These are phyloP conservation scores for Mionectes macconnelli DNA, from an alignment of 2,113 vertebrate species.

Conservation along the genomic window DNA sequence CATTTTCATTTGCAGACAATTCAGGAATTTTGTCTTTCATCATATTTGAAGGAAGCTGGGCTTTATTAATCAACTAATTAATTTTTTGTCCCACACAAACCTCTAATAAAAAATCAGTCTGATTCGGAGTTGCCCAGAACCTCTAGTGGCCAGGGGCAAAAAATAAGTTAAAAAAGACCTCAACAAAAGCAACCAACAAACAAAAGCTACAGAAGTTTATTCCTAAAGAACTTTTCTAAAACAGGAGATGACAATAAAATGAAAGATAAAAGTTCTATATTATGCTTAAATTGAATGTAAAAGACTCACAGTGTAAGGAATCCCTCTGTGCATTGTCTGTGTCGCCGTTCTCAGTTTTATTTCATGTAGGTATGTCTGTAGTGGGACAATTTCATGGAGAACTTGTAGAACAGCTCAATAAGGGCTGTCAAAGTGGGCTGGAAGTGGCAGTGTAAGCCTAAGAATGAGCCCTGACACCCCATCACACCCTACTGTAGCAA, in stretches of 20 bases:
- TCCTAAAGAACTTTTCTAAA: neutral
- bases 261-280: neutral
- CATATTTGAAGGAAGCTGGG: neutral
- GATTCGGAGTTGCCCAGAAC: neutral
- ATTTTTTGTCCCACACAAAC: neutral
- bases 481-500: neutral
- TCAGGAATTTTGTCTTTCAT: neutral
- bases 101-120: neutral
- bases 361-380: neutral
- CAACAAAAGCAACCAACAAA: neutral
- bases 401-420: neutral
- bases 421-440: neutral
- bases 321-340: accelerated
- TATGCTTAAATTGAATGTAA: neutral
- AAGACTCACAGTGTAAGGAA: neutral
- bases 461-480: neutral
- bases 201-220: neutral
- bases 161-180: neutral
- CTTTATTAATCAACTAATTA: neutral
- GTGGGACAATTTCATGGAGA: neutral
- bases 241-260: neutral
- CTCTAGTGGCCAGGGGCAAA: neutral
- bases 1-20: neutral
- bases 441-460: neutral
- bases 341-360: neutral